These are phyloP conservation scores for Morus bassanus DNA, from an alignment of 2,797 vertebrate species.

Conservation along the genomic window DNA sequence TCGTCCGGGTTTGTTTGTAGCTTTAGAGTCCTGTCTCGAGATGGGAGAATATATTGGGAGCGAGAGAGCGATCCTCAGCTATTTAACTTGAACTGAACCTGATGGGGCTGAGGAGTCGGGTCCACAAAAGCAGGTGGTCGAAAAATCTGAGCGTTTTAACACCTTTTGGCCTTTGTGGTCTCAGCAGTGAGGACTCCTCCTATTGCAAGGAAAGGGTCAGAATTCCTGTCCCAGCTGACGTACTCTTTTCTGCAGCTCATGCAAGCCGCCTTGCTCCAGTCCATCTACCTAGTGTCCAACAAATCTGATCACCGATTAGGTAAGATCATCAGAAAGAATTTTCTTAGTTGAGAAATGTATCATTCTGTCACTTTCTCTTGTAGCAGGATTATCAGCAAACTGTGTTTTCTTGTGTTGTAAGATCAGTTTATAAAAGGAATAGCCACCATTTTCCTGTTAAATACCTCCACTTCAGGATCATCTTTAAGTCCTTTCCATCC, in stretches of 20 bases:
- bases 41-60: not conserved
- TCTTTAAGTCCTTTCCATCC: not conserved
- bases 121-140: not conserved
- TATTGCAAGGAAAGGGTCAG: not conserved
- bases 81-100: not conserved
- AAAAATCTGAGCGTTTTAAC: not conserved
- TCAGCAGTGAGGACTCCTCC: not conserved
- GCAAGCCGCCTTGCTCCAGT: not conserved
- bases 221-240: not conserved
- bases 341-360: not conserved
- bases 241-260: not conserved
- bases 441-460: not conserved
- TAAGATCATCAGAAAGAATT: not conserved
- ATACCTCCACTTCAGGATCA: not conserved
- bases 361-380: not conserved
- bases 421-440: not conserved
- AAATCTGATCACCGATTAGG: no score
- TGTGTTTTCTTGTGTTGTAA: not conserved
- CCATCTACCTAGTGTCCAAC: no score
- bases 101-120: not conserved
- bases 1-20: accelerated
- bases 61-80: not conserved
- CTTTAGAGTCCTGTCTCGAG: not conserved
- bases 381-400: not conserved
- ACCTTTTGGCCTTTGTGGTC: not conserved